Base-by-base conservation (phyloP, 2,113 vertebrate species). In the Sphyrna mokarran region DNA sequence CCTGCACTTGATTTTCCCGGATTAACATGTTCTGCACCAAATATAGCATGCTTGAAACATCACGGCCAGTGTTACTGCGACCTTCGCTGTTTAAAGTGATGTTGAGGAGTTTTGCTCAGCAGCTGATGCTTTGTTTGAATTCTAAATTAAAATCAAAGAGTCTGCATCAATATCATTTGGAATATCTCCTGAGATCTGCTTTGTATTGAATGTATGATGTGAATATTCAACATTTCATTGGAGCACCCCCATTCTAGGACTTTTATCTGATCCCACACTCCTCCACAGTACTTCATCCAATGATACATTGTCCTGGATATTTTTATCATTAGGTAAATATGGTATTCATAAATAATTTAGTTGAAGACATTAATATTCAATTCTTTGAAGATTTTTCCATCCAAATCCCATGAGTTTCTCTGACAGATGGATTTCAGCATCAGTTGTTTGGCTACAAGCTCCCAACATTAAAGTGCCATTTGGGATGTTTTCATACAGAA, bases 261-360 rank as follows among this genome's bases (percentile, higher is more conserved):
- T 2, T 22, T 18, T 20, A 66, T 37, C 33, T 0, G 22, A 91
- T 22, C 89, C n/a, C 33, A 6, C 6, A 16, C 61, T 4, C 29
- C 33, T 63, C 20, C 58, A 63, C 89, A 14, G n/a, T n/a, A 3
- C 58, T 66, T 91, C 33, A 8, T 54, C 61, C 33, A 37, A 66
- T 66, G 37, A 18, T 33, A 66, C 10, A 66, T 22, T n/a, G 66
- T 91, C 61, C 18, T 91, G 89, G 18, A 66, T 63, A 3, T 83
- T 83, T 80, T 80, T 37, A 37, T 2, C n/a, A 18, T 91, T 91
- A n/a, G 61, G n/a, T 91, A n/a, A 66, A 91, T 66, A 37, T 66
- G 58, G 14, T 91, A 63, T 66, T 91, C 61, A 91, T 91, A 91
- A 91, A 91, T 91, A 66, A 66, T 91, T 91, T 20, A 91, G n/a